Evolutionary conservation across 2,113 vertebrate genomes (phyloP).

Genomic region (Panthera uncia): DNA sequence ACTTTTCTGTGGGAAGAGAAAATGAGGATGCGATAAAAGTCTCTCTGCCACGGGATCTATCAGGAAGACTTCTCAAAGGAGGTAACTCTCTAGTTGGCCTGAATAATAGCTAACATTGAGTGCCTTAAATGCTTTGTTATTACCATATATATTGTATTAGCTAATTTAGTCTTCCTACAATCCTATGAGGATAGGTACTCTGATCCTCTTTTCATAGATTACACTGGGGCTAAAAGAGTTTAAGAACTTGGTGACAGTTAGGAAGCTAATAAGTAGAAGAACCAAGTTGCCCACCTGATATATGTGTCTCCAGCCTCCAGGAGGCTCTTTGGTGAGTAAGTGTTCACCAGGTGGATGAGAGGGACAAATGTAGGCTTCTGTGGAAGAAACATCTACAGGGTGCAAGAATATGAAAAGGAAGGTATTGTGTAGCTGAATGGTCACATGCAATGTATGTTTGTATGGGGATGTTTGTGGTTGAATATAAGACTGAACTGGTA

Average conservation of each 20-base stretch:
- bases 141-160: not conserved
- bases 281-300: not conserved
- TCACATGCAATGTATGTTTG: not conserved
- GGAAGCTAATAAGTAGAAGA: not conserved
- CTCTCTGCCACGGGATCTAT: not conserved
- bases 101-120: not conserved
- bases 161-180: not conserved
- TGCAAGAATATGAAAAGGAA: not conserved
- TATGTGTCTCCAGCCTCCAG: not conserved
- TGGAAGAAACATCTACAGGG: not conserved
- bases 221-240: not conserved
- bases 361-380: not conserved
- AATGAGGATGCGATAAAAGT: not conserved
- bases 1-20: not conserved
- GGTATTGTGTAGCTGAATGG: not conserved
- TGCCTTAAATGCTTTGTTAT: not conserved
- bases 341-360: not conserved
- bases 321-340: not conserved
- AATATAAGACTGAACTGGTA: not conserved
- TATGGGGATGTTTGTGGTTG: not conserved
- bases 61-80: not conserved
- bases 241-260: conserved; percentile 7
- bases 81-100: not conserved
- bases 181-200: not conserved
- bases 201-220: not conserved